Evolutionary conservation across 1,140 invertebrate species (phyloP).

Genomic region (Drosophila ogumai): DNA sequence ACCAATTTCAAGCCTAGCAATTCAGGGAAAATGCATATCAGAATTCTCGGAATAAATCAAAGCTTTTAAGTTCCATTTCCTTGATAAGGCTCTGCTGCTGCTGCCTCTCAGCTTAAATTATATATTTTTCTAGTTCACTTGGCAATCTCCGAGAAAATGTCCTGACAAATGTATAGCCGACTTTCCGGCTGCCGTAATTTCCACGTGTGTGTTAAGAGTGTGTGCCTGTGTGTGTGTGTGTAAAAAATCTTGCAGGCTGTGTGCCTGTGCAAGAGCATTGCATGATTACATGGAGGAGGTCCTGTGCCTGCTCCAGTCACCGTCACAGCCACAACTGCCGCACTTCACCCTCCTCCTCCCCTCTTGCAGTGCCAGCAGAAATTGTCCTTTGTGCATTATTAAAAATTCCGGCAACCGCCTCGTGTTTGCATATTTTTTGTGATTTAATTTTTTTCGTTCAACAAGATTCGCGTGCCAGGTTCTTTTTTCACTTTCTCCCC

Average conservation of each 20-base stretch:
- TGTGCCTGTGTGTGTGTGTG: slow-evolving; percentile 3
- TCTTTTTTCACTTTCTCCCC: background rate
- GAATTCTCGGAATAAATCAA: background rate
- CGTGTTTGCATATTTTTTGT: slow-evolving; percentile 51
- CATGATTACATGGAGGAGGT: slow-evolving; percentile 47
- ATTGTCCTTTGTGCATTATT: slow-evolving; percentile 70
- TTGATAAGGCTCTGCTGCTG: slow-evolving; percentile 5
- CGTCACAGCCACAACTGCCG: background rate
- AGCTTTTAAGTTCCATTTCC: slow-evolving; percentile 17
- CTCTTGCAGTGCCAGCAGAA: slow-evolving; percentile 35
- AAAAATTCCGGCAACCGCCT: slow-evolving; percentile 57
- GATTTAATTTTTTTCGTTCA: slow-evolving; percentile 56
- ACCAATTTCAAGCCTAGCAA: background rate
- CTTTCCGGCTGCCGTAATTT: slow-evolving; percentile 45
- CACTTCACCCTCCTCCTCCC: background rate
- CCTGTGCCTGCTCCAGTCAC: slow-evolving; percentile 11
- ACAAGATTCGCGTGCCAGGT: slow-evolving; percentile 38
- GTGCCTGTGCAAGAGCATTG: slow-evolving; percentile 36
- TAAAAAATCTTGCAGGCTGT: slow-evolving; percentile 6
- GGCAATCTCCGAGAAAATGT: slow-evolving; percentile 29
- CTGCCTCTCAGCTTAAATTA: background rate
- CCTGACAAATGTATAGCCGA: slow-evolving; percentile 43
- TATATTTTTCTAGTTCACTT: slow-evolving; percentile 41
- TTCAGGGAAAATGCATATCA: background rate
- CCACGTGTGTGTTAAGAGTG: background rate